phyloP scores from a whole-genome alignment of 2,888 invertebrate genomes.

The Galeruca laticollis region DNA sequence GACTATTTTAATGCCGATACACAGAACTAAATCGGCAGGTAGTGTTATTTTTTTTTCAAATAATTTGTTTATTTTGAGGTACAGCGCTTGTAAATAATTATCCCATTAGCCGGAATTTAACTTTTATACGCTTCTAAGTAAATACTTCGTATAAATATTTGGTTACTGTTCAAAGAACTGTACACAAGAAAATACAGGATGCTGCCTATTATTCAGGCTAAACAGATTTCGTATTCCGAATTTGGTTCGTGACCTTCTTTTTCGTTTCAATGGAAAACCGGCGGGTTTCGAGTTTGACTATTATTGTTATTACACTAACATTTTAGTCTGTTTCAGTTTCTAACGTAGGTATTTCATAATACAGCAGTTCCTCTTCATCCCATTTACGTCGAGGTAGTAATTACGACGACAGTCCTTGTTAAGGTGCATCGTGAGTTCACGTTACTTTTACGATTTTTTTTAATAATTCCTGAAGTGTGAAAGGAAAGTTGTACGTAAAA shows the following conservation, averaged over 20 bases:
- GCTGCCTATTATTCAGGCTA: conserved; percentile 6
- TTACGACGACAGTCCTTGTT: conserved; percentile 1
- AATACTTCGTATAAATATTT: background rate
- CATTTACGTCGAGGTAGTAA: background rate
- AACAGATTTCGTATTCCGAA: conserved; percentile 5
- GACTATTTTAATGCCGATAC: no score
- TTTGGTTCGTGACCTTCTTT: conserved; percentile 1
- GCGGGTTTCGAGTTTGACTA: background rate
- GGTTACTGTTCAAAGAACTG: background rate
- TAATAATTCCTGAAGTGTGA: background rate
- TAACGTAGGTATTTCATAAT: conserved; percentile 7
- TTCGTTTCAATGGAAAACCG: background rate
- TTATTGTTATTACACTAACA: conserved; percentile 1
- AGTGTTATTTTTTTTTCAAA: no score
- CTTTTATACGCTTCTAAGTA: background rate
- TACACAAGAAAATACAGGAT: background rate
- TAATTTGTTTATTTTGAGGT: no score
- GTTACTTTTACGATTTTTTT: background rate
- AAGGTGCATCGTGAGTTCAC: background rate
- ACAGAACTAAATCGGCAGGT: no score
- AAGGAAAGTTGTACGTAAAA: background rate
- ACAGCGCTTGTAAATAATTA: no score
- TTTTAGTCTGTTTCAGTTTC: conserved; percentile 8
- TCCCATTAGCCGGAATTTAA: no score
- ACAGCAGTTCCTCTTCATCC: conserved; percentile 1